phyloP scores from a whole-genome alignment of 2,888 invertebrate species.

The Amphipyra berbera region DNA sequence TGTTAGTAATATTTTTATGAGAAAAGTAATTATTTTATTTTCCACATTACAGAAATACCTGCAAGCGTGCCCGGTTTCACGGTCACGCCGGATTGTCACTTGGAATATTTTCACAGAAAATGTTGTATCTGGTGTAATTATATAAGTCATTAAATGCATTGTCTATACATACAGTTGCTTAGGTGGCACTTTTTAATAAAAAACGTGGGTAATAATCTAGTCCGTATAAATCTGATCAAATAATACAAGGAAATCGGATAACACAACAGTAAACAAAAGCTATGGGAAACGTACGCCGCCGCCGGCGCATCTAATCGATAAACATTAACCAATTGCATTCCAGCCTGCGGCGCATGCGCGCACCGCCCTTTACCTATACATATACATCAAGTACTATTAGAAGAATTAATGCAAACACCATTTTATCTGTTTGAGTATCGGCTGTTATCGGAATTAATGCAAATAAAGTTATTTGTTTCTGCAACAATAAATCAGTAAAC shows the following conservation, averaged over 20 bases:
- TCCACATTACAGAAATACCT: conserved; percentile 60
- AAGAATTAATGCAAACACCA: conserved; percentile 57
- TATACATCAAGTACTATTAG: conserved; percentile 38
- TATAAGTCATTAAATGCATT: neutral
- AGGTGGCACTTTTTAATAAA: conserved; percentile 12
- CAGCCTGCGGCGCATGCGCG: conserved; percentile 60
- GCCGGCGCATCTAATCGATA: conserved; percentile 81
- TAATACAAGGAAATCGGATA: conserved; percentile 52
- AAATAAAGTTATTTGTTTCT: conserved; percentile 63
- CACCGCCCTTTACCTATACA: conserved; percentile 54
- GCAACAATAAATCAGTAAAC: conserved; percentile 62
- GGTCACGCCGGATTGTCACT: conserved; percentile 28
- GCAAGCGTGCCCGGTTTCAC: conserved; percentile 45
- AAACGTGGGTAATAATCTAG: conserved; percentile 11
- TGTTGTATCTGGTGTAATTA: neutral
- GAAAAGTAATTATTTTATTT: conserved; percentile 68
- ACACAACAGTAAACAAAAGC: conserved; percentile 60
- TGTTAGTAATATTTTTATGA: conserved; percentile 69
- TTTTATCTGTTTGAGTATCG: conserved; percentile 55
- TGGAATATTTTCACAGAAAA: conserved; percentile 12
- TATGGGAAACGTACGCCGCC: conserved; percentile 67
- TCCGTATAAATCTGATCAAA: conserved; percentile 26
- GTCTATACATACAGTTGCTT: neutral
- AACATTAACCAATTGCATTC: conserved; percentile 79
- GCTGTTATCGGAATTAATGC: conserved; percentile 59